Evolutionary conservation across 2,797 vertebrate species (phyloP).

Genomic region (Acropternis orthonyx): DNA sequence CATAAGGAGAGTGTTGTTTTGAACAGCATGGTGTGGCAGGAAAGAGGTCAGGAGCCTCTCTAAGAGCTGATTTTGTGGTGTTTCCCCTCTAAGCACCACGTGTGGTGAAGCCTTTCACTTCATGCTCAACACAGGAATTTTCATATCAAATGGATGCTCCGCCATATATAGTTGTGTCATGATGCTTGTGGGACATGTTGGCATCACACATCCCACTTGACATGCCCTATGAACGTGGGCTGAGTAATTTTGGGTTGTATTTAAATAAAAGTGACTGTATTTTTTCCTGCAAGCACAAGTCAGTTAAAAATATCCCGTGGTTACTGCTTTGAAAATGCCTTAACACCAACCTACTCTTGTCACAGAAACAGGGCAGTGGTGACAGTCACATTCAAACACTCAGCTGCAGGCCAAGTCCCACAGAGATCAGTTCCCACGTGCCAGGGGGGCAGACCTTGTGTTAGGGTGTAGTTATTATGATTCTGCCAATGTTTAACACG

Average conservation of each 20-base stretch:
- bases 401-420: not conserved
- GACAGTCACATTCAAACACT: not conserved
- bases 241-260: conserved; percentile 9
- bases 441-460: not conserved
- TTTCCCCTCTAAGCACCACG: not conserved
- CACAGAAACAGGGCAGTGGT: not conserved
- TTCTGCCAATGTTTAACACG: not conserved
- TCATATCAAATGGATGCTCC: not conserved
- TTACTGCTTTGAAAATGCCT: conserved; percentile 32
- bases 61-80: not conserved
- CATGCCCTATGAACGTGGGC: not conserved
- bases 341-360: not conserved
- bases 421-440: rapidly evolving
- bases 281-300: not conserved
- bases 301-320: conserved; percentile 15
- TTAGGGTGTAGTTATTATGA: not conserved
- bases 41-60: not conserved
- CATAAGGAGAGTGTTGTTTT: not conserved
- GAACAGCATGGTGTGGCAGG: not conserved
- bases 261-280: conserved; percentile 23
- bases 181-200: conserved; percentile 2
- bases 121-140: not conserved
- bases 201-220: conserved; percentile 42
- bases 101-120: not conserved
- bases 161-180: not conserved